phyloP scores from a whole-genome alignment of 2,113 vertebrate species.

The Halichoeres trimaculatus region DNA sequence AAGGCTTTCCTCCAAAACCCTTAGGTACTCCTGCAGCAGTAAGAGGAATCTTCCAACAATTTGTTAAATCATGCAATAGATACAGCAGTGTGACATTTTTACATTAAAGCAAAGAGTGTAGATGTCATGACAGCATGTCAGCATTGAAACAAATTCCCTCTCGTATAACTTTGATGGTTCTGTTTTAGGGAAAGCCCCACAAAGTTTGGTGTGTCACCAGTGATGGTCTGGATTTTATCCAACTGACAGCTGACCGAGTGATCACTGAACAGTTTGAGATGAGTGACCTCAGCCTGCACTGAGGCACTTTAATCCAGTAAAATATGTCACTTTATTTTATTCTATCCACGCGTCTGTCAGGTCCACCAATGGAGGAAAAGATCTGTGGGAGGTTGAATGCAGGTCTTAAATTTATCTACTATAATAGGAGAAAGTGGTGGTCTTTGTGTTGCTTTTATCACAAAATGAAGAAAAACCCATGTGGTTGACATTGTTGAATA shows the following conservation, averaged over 20 bases:
- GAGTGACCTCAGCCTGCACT: background rate
- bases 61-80: too few species aligned
- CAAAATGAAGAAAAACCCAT: background rate
- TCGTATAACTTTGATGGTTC: background rate
- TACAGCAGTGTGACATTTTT: background rate
- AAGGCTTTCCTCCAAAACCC: background rate
- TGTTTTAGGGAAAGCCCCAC: background rate
- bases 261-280: constrained; percentile 6
- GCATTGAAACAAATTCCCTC: background rate
- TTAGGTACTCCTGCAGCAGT: too few species aligned
- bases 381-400: too few species aligned
- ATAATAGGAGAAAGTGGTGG: too few species aligned
- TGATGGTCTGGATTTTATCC: background rate
- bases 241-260: background rate
- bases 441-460: background rate
- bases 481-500: too few species aligned
- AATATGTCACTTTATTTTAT: constrained; percentile 3
- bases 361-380: background rate
- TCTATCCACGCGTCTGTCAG: background rate
- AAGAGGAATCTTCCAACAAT: too few species aligned
- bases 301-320: constrained; percentile 8
- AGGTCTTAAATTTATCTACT: too few species aligned
- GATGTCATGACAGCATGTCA: background rate
- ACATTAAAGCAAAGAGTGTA: background rate
- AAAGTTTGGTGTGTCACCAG: background rate